Conservation (phyloP, 2,888 invertebrate genomes). For the Theretra japonica region DNA sequence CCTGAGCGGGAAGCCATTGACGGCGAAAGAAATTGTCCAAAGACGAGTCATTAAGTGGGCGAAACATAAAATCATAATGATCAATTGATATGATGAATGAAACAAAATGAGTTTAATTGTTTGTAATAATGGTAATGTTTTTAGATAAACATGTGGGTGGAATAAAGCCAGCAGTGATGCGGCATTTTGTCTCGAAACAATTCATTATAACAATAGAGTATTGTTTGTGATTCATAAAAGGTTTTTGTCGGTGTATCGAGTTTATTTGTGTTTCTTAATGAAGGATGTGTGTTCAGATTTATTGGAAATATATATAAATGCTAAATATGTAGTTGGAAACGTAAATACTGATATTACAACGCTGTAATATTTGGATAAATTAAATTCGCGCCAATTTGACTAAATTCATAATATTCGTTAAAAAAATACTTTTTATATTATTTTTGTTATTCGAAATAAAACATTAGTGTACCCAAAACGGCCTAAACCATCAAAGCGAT, state of each 20-base stretch:
- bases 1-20: background rate
- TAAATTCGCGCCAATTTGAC: background rate
- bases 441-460: background rate
- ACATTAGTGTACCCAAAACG: background rate
- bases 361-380: background rate
- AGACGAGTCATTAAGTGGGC: background rate
- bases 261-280: conserved; percentile 36
- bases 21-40: background rate
- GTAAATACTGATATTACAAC: background rate
- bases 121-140: conserved; percentile 35
- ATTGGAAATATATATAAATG: background rate
- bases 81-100: conserved; percentile 24
- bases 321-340: background rate
- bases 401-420: background rate
- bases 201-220: conserved; percentile 75
- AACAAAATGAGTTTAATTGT: conserved; percentile 28
- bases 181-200: conserved; percentile 71
- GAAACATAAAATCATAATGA: conserved; percentile 14
- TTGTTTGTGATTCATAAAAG: conserved; percentile 71
- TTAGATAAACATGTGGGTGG: conserved; percentile 69
- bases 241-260: conserved; percentile 66
- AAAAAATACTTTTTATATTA: no score
- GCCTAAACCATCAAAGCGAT: conserved; percentile 1
- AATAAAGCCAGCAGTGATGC: conserved; percentile 71
- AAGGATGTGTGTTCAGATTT: conserved; percentile 45